Conservation (phyloP, 2,888 invertebrate species). For the Hydriomena furcata region DNA sequence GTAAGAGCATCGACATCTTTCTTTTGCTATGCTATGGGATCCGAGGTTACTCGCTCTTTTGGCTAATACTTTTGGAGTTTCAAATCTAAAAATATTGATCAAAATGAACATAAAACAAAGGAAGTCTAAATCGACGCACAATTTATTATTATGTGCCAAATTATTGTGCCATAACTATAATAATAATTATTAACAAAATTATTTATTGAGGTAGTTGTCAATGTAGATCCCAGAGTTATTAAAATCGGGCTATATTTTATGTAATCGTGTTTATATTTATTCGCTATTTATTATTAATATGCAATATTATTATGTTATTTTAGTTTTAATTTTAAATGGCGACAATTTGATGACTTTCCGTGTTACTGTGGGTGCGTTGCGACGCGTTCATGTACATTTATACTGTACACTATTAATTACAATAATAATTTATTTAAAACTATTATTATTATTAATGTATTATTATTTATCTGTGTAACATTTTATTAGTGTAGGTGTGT, state of each 20-base stretch:
- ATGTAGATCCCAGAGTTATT: slow-evolving; percentile 30
- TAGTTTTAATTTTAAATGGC: slow-evolving; percentile 35
- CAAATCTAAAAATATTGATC: slow-evolving; percentile 16
- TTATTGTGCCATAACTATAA: slow-evolving; percentile 32
- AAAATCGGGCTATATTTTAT: slow-evolving; percentile 32
- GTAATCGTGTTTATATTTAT: slow-evolving; percentile 11
- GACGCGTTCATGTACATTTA: slow-evolving; percentile 79
- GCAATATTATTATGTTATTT: not conserved
- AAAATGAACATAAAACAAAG: slow-evolving; percentile 21
- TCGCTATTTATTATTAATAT: slow-evolving; percentile 14
- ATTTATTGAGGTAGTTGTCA: slow-evolving; percentile 23
- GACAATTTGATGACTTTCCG: slow-evolving; percentile 61
- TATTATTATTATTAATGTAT: slow-evolving; percentile 39
- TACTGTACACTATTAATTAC: slow-evolving; percentile 59
- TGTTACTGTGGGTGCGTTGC: slow-evolving; percentile 64
- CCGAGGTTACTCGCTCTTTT: not conserved
- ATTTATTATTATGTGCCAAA: slow-evolving; percentile 42
- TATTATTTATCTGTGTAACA: slow-evolving; percentile 15
- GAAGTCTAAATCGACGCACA: slow-evolving; percentile 38
- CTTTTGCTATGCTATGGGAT: slow-evolving; percentile 1
- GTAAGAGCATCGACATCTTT: no score
- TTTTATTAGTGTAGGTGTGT: slow-evolving; percentile 34
- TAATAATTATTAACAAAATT: slow-evolving; percentile 32
- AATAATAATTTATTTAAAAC: slow-evolving; percentile 48
- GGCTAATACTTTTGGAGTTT: slow-evolving; percentile 6